phyloP scores from a whole-genome alignment of 2,797 vertebrate species.

The Anabas testudineus region DNA sequence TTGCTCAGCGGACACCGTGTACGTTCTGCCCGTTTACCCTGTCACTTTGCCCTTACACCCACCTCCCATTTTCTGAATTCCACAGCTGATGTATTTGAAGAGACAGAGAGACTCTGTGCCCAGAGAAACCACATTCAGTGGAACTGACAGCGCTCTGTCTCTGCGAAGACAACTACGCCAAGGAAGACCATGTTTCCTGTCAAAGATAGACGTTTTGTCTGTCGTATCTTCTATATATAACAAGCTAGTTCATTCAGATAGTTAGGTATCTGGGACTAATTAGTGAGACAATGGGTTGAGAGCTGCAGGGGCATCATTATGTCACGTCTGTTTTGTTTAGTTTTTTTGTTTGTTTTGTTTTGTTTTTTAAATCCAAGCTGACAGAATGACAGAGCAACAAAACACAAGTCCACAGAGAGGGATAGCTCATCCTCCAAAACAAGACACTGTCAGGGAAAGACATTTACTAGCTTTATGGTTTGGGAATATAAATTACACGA shows the following conservation, averaged over 20 bases:
- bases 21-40: constrained; percentile 47
- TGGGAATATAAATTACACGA: constrained; percentile 25
- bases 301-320: constrained; percentile 60
- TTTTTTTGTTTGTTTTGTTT: no score
- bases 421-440: constrained; percentile 47
- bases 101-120: constrained; percentile 75
- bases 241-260: constrained; percentile 57
- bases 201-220: constrained; percentile 53
- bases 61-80: constrained; percentile 69
- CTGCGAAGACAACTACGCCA: constrained; percentile 16
- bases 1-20: constrained; percentile 57
- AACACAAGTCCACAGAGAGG: constrained; percentile 44
- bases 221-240: constrained; percentile 67
- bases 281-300: constrained; percentile 50
- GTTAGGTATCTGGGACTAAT: constrained; percentile 52
- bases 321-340: constrained; percentile 45
- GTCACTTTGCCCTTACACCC: constrained; percentile 50
- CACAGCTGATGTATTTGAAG: constrained; percentile 74
- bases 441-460: constrained; percentile 37
- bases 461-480: constrained; percentile 33
- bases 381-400: constrained; percentile 48
- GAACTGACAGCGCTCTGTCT: constrained; percentile 63
- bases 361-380: constrained; percentile 37
- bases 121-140: constrained; percentile 52
- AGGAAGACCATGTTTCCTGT: constrained; percentile 55